Conservation (phyloP, 2,797 vertebrate genomes). For the Sebastes goodei region DNA sequence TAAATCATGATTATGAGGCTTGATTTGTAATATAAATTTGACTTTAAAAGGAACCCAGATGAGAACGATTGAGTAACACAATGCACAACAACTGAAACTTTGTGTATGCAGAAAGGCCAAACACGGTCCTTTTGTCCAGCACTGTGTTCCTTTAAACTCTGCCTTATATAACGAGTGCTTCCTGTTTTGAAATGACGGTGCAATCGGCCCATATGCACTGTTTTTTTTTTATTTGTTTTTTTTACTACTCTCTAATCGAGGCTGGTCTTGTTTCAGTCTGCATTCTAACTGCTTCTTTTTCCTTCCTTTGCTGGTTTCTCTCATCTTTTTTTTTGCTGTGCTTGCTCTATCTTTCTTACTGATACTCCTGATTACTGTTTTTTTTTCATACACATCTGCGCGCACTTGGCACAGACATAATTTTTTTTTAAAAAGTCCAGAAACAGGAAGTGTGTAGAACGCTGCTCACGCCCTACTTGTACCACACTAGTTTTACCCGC, state of each 20-base stretch:
- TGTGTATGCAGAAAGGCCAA: slow-evolving; percentile 15
- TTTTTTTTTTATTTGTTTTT: background rate
- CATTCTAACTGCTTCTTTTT: background rate
- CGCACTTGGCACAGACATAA: background rate
- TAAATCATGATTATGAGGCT: background rate
- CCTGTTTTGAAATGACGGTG: slow-evolving; percentile 70
- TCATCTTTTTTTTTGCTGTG: background rate
- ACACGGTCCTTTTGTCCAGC: slow-evolving; percentile 5
- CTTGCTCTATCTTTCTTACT: background rate
- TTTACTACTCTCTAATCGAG: background rate
- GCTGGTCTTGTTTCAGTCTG: background rate
- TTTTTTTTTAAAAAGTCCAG: background rate
- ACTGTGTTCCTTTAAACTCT: slow-evolving; percentile 32
- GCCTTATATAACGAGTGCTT: slow-evolving; percentile 72
- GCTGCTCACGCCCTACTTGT: slow-evolving; percentile 57
- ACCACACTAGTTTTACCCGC: background rate
- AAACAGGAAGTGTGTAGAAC: slow-evolving; percentile 80
- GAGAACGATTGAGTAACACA: background rate
- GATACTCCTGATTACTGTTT: background rate
- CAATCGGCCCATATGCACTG: background rate
- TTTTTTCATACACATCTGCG: background rate
- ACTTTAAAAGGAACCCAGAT: background rate
- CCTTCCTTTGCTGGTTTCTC: background rate
- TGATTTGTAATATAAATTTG: background rate
- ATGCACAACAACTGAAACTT: background rate